Evolutionary conservation across 2,888 invertebrate species (phyloP).

Genomic region (Hirtodrosophila confusa): DNA sequence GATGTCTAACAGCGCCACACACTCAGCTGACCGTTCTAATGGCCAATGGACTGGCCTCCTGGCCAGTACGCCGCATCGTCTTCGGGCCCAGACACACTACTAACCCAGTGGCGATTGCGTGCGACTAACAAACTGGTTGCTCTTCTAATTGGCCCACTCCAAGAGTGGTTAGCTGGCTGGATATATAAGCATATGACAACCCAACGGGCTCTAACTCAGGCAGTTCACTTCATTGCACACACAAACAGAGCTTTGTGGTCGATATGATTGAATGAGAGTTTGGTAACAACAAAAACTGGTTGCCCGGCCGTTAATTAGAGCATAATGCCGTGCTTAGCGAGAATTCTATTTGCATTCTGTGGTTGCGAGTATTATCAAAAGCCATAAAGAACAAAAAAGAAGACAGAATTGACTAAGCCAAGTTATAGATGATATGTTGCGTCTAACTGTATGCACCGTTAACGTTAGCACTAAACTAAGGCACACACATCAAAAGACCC

Average conservation of each 20-base stretch:
- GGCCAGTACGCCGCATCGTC: constrained; percentile 36
- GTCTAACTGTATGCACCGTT: constrained; percentile 65
- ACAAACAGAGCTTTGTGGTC: constrained; percentile 59
- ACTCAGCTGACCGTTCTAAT: constrained; percentile 23
- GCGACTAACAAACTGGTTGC: constrained; percentile 71
- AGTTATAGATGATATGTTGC: constrained; percentile 36
- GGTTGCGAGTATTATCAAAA: constrained; percentile 33
- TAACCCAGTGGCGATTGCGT: constrained; percentile 72
- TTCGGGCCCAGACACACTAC: constrained; percentile 59
- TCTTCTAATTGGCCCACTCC: constrained; percentile 69
- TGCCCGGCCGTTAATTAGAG: constrained; percentile 63
- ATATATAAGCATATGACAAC: constrained; percentile 46
- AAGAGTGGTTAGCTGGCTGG: constrained; percentile 17
- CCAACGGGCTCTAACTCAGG: constrained; percentile 23
- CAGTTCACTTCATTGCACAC: constrained; percentile 57
- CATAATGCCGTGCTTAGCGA: constrained; percentile 45
- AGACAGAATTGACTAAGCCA: constrained; percentile 2
- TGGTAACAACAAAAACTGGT: constrained; percentile 16
- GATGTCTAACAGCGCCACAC: constrained; percentile 36
- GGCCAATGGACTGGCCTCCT: constrained; percentile 32
- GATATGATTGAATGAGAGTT: constrained; percentile 32
- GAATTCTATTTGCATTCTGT: constrained; percentile 54
- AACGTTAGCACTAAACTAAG: constrained; percentile 24
- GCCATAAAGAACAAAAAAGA: constrained; percentile 9
- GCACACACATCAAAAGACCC: constrained; percentile 18